Evolutionary conservation across 2,113 vertebrate species (phyloP).

Genomic region (Lucifuga dentata): DNA sequence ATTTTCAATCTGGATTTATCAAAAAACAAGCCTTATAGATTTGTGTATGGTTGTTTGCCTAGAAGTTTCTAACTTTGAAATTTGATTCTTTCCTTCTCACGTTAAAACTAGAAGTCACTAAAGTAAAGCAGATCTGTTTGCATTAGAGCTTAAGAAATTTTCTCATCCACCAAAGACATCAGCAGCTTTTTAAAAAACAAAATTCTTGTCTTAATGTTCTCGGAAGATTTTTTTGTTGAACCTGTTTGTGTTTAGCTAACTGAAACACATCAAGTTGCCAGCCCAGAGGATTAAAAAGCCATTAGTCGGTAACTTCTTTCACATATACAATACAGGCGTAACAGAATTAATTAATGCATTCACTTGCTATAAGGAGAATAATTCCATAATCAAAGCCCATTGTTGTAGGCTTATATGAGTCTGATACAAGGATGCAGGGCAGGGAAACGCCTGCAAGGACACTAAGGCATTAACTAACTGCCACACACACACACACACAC

Average conservation of each 20-base stretch:
- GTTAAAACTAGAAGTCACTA: neutral
- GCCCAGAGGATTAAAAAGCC: constrained; percentile 58
- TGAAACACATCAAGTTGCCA: constrained; percentile 80
- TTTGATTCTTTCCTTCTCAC: neutral
- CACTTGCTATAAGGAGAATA: constrained; percentile 47
- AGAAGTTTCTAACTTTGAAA: neutral
- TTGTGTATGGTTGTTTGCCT: neutral
- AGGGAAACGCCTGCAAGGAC: constrained; percentile 56
- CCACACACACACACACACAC: neutral
- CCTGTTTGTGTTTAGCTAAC: constrained; percentile 38
- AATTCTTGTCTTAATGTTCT: constrained; percentile 44
- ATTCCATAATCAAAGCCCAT: constrained; percentile 63
- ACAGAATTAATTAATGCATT: constrained; percentile 67
- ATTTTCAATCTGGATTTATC: neutral
- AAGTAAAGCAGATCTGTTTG: neutral
- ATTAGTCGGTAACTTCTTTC: constrained; percentile 49
- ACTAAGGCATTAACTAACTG: constrained; percentile 27
- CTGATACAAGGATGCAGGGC: constrained; percentile 25
- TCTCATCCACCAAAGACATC: neutral
- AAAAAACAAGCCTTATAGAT: too few species aligned
- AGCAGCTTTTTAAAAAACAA: too few species aligned
- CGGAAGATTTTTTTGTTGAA: constrained; percentile 32
- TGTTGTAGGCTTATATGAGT: constrained; percentile 56
- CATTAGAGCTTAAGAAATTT: constrained; percentile 8
- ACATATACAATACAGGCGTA: constrained; percentile 24